Percentiles rank a stretch among this genome's conserved stretches.
phyloP scores from a whole-genome alignment of 2,797 vertebrate species.

The Tokudaia muenninki region DNA sequence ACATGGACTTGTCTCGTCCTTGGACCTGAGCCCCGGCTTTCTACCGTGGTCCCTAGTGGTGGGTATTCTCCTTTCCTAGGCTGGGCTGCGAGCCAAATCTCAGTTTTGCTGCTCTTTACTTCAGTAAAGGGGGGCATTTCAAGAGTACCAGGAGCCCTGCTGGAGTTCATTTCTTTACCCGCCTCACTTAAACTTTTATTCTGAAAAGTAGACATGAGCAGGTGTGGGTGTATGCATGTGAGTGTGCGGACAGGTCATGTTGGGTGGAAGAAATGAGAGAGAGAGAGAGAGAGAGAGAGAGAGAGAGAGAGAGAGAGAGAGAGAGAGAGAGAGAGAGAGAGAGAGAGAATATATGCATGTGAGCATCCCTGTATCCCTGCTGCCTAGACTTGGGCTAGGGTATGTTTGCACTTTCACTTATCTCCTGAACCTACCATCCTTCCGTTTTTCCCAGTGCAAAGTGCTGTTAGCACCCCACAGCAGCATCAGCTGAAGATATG shows the following conservation, averaged over 20 bases:
- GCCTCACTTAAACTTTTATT: neutral
- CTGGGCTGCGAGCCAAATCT: constrained; percentile 61
- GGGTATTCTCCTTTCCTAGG: constrained; percentile 14
- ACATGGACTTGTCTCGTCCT: constrained; percentile 63
- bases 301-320: neutral
- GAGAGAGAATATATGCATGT: neutral
- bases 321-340: neutral
- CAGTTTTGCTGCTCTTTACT: neutral
- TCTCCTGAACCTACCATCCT: neutral
- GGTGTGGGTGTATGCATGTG: neutral
- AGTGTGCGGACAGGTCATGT: neutral
- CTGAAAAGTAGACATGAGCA: neutral
- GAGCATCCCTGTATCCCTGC: neutral
- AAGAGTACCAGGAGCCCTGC: neutral
- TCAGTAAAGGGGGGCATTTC: neutral
- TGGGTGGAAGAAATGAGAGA: neutral
- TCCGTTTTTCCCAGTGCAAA: neutral
- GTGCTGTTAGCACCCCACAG: neutral
- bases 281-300: neutral
- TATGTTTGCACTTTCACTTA: neutral
- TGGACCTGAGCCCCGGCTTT: constrained; percentile 48
- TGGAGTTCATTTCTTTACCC: neutral
- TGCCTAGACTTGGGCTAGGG: neutral
- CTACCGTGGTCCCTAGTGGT: neutral
- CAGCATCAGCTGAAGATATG: neutral